Evolutionary conservation across 2,888 invertebrate species (phyloP).

Genomic region (Troides aeacus): DNA sequence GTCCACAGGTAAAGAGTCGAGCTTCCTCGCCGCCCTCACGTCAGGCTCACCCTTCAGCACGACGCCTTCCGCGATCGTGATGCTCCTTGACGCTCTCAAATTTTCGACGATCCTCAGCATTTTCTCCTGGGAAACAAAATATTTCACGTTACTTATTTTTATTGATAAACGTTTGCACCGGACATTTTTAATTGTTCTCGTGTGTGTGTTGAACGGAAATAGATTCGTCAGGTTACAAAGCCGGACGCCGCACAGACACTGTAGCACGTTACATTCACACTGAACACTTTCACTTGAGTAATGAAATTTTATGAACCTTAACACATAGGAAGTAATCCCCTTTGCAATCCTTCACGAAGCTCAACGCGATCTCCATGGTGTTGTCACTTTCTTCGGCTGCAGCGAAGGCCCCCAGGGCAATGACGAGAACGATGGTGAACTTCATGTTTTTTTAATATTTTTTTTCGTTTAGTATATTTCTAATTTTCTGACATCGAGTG

Average conservation of each 20-base stretch:
- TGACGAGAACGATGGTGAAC: slow-evolving; percentile 52
- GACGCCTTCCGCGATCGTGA: slow-evolving; percentile 83
- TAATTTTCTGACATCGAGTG: slow-evolving; percentile 67
- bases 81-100: slow-evolving; percentile 60
- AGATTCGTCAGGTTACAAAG: slow-evolving; percentile 17
- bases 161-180: too few relatives aligned
- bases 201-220: too few relatives aligned
- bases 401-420: slow-evolving; percentile 64
- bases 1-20: slow-evolving; percentile 85
- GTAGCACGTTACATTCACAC: slow-evolving; percentile 47
- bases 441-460: slow-evolving; percentile 59
- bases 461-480: slow-evolving; percentile 42
- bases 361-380: slow-evolving; percentile 82
- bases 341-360: slow-evolving; percentile 85
- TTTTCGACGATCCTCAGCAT: slow-evolving; percentile 85
- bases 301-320: slow-evolving; percentile 81
- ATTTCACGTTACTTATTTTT: slow-evolving; percentile 9
- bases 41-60: slow-evolving; percentile 78
- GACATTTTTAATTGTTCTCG: too few relatives aligned
- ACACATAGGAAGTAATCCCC: slow-evolving; percentile 85
- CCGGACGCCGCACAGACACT: slow-evolving; percentile 42
- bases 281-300: slow-evolving; percentile 68
- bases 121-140: slow-evolving; percentile 80
- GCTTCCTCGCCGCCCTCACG: slow-evolving; percentile 76
- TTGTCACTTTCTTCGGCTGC: slow-evolving; percentile 74